Evolutionary conservation across 2,797 vertebrate genomes (phyloP).

Genomic region (Euphonia xanthogaster): DNA sequence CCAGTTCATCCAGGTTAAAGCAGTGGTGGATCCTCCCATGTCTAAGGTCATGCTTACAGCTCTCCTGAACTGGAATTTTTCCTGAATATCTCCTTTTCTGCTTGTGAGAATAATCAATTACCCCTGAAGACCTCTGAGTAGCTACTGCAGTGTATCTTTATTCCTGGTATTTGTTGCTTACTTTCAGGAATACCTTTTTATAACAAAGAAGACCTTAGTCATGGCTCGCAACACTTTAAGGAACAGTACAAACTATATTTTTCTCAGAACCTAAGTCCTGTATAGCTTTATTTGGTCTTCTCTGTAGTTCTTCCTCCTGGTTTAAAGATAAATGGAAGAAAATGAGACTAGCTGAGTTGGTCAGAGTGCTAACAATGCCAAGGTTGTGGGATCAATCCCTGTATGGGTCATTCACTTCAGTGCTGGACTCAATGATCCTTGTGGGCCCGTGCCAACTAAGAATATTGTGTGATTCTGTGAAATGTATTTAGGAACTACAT

Average conservation of each 20-base stretch:
- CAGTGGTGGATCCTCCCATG: neutral
- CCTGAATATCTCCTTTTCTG: neutral
- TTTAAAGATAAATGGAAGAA: neutral
- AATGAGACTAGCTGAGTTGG: neutral
- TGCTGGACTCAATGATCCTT: neutral
- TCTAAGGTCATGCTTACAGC: neutral
- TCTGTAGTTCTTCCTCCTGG: neutral
- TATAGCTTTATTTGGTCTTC: neutral
- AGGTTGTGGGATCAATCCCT: neutral
- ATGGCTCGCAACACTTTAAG: neutral
- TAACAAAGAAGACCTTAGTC: neutral
- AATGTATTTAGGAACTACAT: neutral
- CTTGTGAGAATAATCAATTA: neutral
- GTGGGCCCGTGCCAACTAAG: neutral
- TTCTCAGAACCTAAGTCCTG: neutral
- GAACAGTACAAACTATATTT: neutral
- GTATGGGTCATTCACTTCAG: neutral
- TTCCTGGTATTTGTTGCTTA: neutral
- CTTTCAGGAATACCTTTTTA: neutral
- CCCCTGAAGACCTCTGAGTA: neutral
- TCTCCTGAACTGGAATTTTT: neutral
- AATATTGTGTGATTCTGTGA: neutral
- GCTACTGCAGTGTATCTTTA: neutral
- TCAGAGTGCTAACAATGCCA: neutral
- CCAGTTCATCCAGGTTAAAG: neutral